Evolutionary conservation across 2,113 vertebrate genomes (phyloP).

Genomic region (Chaenocephalus aceratus): DNA sequence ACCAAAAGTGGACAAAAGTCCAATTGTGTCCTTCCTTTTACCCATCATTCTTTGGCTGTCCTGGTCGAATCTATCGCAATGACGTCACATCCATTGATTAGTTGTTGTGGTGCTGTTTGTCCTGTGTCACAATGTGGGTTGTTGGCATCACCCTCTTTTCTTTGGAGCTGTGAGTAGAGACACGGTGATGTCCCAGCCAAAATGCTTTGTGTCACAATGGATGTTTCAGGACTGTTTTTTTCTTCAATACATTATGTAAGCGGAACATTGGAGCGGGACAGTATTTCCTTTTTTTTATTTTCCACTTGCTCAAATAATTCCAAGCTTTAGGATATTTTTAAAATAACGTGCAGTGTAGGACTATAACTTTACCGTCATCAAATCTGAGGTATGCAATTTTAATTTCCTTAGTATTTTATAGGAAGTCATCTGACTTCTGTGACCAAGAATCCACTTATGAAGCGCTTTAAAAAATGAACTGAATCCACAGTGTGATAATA

Average conservation of each 20-base stretch:
- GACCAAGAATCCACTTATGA: background rate
- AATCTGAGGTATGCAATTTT: background rate
- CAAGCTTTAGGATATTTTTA: background rate
- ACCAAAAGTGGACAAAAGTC: slow-evolving; percentile 49
- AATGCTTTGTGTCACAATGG: slow-evolving; percentile 45
- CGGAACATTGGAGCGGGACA: background rate
- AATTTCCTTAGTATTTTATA: slow-evolving; percentile 1
- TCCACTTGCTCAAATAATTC: slow-evolving; percentile 18
- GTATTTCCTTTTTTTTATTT: slow-evolving; percentile 33
- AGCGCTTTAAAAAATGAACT: background rate
- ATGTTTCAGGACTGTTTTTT: slow-evolving; percentile 34
- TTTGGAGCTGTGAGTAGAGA: slow-evolving; percentile 36
- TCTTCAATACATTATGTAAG: slow-evolving; percentile 46
- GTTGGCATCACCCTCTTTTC: slow-evolving; percentile 34
- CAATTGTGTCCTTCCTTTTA: slow-evolving; percentile 39
- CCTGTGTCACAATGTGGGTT: slow-evolving; percentile 28
- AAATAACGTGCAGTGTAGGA: slow-evolving; percentile 12
- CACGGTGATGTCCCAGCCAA: slow-evolving; percentile 31
- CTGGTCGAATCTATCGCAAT: slow-evolving; percentile 28
- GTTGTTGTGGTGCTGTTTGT: slow-evolving; percentile 30
- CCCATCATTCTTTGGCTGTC: slow-evolving; percentile 45
- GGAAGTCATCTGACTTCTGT: slow-evolving; percentile 5
- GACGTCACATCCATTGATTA: slow-evolving; percentile 60
- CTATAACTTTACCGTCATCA: slow-evolving; percentile 21
- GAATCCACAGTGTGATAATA: background rate